A percentile compares a stretch with the other conserved stretches of the same genome.
phyloP scores from a whole-genome alignment of 2,888 invertebrate genomes.

The Chrysolina oricalcia region DNA sequence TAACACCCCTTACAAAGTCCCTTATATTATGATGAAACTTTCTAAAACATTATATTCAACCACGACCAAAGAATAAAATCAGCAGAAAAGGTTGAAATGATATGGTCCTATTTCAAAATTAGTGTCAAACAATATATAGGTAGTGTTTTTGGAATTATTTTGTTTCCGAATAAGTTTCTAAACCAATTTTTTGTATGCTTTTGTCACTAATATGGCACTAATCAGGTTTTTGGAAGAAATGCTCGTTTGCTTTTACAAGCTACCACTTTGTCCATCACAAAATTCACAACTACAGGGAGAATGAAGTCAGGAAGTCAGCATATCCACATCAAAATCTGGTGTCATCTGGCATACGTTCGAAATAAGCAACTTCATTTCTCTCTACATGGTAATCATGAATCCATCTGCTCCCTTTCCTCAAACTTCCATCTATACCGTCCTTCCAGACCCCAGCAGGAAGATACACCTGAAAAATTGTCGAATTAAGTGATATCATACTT shows the following conservation, averaged over 20 bases:
- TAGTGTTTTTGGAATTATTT: too few relatives aligned
- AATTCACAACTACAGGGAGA: background rate
- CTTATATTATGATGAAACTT: too few relatives aligned
- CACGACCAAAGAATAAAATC: too few relatives aligned
- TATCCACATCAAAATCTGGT: slow-evolving; percentile 78
- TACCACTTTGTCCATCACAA: background rate
- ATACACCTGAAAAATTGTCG: slow-evolving; percentile 74
- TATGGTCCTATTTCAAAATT: too few relatives aligned
- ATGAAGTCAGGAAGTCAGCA: background rate
- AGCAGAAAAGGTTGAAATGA: too few relatives aligned
- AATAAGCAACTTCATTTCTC: slow-evolving; percentile 86
- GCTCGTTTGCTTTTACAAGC: background rate
- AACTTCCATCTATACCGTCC: slow-evolving; percentile 90
- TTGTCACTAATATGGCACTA: too few relatives aligned
- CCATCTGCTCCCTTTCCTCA: slow-evolving; percentile 92
- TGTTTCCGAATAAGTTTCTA: too few relatives aligned
- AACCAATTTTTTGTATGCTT: too few relatives aligned
- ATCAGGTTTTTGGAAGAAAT: too few relatives aligned
- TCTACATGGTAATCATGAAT: slow-evolving; percentile 90
- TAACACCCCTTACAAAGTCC: too few relatives aligned
- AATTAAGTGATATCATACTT: background rate
- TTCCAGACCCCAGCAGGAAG: slow-evolving; percentile 94
- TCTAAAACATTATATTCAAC: too few relatives aligned
- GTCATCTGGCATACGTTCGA: slow-evolving; percentile 88
- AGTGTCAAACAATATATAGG: too few relatives aligned